Percentiles rank a stretch among this genome's conserved stretches.
Conservation (phyloP, 1,140 invertebrate genomes). For the Zophobas atratus region DNA sequence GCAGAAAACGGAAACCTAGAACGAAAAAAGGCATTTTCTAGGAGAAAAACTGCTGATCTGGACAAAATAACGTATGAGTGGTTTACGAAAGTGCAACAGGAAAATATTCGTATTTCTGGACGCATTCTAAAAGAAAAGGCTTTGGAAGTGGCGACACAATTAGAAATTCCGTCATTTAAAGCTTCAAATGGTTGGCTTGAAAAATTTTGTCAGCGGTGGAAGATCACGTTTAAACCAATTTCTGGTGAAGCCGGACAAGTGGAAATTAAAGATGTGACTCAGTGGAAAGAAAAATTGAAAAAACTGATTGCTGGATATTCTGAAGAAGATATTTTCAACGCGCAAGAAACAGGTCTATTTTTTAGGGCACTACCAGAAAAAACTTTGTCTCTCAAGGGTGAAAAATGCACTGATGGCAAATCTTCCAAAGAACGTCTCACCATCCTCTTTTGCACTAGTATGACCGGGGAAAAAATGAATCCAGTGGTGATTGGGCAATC, state of each 20-base stretch:
- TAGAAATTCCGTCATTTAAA: conserved; percentile 61
- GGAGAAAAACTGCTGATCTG: conserved; percentile 28
- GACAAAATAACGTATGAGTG: conserved; percentile 56
- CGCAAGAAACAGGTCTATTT: conserved; percentile 54
- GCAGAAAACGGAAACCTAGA: conserved; percentile 45
- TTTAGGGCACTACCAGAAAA: conserved; percentile 54
- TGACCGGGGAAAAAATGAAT: conserved; percentile 49
- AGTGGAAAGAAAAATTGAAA: conserved; percentile 44
- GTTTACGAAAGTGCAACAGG: conserved; percentile 62
- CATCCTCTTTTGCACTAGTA: conserved; percentile 67
- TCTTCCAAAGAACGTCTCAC: conserved; percentile 68
- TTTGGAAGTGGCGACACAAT: conserved; percentile 60
- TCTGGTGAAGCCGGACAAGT: conserved; percentile 63
- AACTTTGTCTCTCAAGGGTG: conserved; percentile 51
- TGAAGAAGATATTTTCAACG: conserved; percentile 49
- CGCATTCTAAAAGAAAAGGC: conserved; percentile 64
- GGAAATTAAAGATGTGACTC: conserved; percentile 51
- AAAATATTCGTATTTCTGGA: conserved; percentile 63
- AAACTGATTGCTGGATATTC: conserved; percentile 22
- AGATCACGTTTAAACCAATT: conserved; percentile 61
- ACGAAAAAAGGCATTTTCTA: conserved; percentile 13
- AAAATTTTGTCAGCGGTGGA: conserved; percentile 63
- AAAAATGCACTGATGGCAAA: conserved; percentile 64
- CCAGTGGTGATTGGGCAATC: conserved; percentile 52
- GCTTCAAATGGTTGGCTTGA: conserved; percentile 66